Base-by-base conservation (phyloP, 35 echinoderm and acorn worm genomes). In the Stichopus chloronotus region DNA sequence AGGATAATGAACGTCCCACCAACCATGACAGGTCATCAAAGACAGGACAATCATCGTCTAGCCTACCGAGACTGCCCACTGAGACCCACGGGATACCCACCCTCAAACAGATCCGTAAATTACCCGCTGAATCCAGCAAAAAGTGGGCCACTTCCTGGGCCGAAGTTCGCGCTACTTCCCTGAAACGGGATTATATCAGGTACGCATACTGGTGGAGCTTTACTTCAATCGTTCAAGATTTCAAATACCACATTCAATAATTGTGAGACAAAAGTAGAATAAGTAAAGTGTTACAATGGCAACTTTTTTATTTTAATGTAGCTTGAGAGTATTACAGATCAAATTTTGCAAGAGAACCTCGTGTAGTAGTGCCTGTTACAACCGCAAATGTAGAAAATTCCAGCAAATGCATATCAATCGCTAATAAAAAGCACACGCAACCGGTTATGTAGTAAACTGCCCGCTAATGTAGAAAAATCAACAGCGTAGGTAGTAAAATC, bases 131-230 rank as follows among this genome's bases (percentile, higher is more conserved):
- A n/a, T 72, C 24, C 22, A 78, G 86, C 52, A 94, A 94, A 81
- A 59, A 81, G 59, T 95, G 94, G 94, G 94, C 94, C 7, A 83
- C 90, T 57, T 95, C 94, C n/a, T 92, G 94, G 94, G 94, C 94
- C 16, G 94, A 92, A 68, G 90, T 83, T 19, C 63, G 94, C 10
- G 93, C 93, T 6, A 81, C 57, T 53, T 60, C 54, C 30, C 58
- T 25, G 19, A 59, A 94, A 24, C 23, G 78, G 57, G 78, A 82
- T 69, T 22, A 91, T 5, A 16, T 25, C 12, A 19, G 54, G 93
- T 91, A 91, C 81, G 92, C 53, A 74, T 63, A 87, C 11, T 22
- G 30, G 22, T 72, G 4, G 69, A 16, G 69, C 1, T 22, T 72
- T 13, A 72, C 30, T 0, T 43, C 69, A 72, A 4, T 72, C 22